Evolutionary conservation across 2,888 invertebrate species (phyloP).

Genomic region (Athetis lepigone): DNA sequence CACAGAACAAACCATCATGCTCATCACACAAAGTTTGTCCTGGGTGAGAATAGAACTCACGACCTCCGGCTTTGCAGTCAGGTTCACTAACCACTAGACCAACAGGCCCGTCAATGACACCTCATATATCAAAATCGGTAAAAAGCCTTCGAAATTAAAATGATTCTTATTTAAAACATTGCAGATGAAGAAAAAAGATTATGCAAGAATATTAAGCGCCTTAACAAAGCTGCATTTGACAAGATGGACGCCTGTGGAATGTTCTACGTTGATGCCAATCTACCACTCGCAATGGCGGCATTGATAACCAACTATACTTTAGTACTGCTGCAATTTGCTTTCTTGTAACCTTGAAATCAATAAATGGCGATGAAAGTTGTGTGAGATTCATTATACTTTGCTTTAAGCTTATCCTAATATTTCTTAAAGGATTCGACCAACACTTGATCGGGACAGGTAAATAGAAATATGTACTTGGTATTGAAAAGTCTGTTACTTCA

Average conservation of each 20-base stretch:
- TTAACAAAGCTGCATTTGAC: background rate
- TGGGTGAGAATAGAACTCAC: too few relatives aligned
- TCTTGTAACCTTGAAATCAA: conserved; percentile 2
- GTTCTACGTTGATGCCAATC: conserved; percentile 9
- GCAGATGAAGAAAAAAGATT: conserved; percentile 17
- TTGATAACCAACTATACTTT: conserved; percentile 8
- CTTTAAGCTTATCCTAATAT: background rate
- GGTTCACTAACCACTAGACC: too few relatives aligned
- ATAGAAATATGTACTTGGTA: too few relatives aligned
- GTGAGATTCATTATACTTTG: background rate
- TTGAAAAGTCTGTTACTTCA: too few relatives aligned
- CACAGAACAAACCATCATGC: too few relatives aligned
- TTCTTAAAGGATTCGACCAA: too few relatives aligned
- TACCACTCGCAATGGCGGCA: background rate
- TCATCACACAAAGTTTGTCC: too few relatives aligned
- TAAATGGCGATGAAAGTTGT: background rate
- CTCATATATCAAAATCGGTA: too few relatives aligned
- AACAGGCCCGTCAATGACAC: too few relatives aligned
- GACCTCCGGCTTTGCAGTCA: too few relatives aligned
- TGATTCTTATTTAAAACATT: background rate
- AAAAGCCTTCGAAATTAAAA: background rate
- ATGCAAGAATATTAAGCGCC: conserved; percentile 15
- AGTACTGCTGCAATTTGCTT: conserved; percentile 12
- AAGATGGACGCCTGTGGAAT: conserved; percentile 25
- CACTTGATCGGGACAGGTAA: too few relatives aligned